Evolutionary conservation across 1,140 invertebrate genomes (phyloP).

Genomic region (Brachionus rotundiformis): DNA sequence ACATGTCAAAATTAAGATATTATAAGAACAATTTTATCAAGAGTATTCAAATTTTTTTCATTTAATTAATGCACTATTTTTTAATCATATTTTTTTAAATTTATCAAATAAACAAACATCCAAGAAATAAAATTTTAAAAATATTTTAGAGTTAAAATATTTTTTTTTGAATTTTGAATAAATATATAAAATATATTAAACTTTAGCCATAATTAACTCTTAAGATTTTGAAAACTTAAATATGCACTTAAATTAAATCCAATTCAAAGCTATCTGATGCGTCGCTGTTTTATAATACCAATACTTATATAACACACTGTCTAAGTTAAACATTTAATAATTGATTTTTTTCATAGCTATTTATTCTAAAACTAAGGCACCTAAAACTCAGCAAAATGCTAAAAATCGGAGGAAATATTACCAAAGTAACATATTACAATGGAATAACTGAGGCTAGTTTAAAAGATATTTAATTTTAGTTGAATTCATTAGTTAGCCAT

Average conservation of each 20-base stretch:
- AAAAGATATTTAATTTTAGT: background rate
- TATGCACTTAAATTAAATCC: background rate
- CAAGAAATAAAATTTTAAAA: too few relatives aligned
- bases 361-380: background rate
- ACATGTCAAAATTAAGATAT: conserved; percentile 8
- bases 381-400: conserved; percentile 22
- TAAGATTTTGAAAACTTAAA: background rate
- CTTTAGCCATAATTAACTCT: too few relatives aligned
- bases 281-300: conserved; percentile 1
- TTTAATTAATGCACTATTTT: background rate
- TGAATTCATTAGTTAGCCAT: conserved; percentile 6
- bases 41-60: background rate
- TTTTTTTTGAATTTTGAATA: too few relatives aligned
- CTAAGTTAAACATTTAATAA: background rate
- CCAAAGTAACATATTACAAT: conserved; percentile 2
- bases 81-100: background rate
- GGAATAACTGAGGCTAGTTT: too few relatives aligned
- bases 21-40: conserved; percentile 19
- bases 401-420: conserved; percentile 40
- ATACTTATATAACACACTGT: conserved; percentile 21
- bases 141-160: too few relatives aligned
- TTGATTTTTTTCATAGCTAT: background rate
- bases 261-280: conserved; percentile 13
- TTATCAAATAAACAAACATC: background rate
- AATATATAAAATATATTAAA: too few relatives aligned